A percentile compares a stretch with the other conserved stretches of the same genome.
phyloP scores from a whole-genome alignment of 2,797 vertebrate species.

The Gallirallus australis region DNA sequence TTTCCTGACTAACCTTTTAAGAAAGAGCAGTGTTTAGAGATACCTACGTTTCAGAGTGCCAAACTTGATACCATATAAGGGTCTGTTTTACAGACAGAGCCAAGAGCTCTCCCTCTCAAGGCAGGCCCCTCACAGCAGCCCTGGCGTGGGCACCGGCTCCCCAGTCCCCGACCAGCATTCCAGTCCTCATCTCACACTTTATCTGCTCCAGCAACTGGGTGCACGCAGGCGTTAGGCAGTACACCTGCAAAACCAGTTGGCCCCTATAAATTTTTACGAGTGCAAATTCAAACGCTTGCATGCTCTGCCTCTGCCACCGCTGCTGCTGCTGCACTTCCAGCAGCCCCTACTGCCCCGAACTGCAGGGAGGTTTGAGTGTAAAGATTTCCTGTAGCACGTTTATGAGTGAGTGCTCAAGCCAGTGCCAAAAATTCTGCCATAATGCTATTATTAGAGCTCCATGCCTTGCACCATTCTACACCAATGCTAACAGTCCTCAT shows the following conservation, averaged over 20 bases:
- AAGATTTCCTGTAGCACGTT: not conserved
- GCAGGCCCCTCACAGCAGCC: not conserved
- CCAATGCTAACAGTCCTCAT: rapidly evolving
- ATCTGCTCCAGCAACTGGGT: not conserved
- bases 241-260: conserved; percentile 55
- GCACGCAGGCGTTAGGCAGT: not conserved
- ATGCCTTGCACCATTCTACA: not conserved
- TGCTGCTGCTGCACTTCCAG: not conserved
- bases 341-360: not conserved
- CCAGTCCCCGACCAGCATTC: not conserved
- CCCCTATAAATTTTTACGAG: conserved; percentile 16
- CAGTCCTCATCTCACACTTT: not conserved
- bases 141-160: not conserved
- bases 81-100: not conserved
- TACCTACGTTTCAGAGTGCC: not conserved
- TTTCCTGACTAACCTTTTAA: conserved; percentile 12
- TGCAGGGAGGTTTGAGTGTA: rapidly evolving
- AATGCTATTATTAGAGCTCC: not conserved
- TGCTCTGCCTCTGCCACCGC: not conserved
- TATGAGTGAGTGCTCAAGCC: not conserved
- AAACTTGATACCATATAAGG: conserved; percentile 10
- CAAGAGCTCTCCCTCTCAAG: conserved; percentile 4
- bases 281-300: not conserved
- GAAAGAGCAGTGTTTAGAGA: conserved; percentile 40
- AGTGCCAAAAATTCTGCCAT: not conserved